A percentile compares a stretch with the other conserved stretches of the same genome.
These are phyloP conservation scores for Palythoa heliodiscus DNA, from an alignment of 92 coral and sea anemone species.

Conservation along the genomic window DNA sequence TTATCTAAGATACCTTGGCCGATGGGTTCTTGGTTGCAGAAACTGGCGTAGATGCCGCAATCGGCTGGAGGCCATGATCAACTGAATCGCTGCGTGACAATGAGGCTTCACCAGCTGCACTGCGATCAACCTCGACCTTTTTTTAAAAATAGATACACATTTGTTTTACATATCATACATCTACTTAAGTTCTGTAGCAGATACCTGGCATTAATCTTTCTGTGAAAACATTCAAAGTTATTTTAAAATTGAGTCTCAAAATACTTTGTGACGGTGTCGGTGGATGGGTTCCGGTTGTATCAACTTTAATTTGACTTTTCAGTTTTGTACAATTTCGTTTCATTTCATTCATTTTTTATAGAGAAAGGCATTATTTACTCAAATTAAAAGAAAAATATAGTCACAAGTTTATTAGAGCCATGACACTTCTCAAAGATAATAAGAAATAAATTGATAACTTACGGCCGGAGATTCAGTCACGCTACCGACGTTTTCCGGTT, in stretches of 20 bases:
- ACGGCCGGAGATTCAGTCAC: slow-evolving; percentile 6
- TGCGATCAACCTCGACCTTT: slow-evolving; percentile 15
- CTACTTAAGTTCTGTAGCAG: too few species aligned
- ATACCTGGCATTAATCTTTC: slow-evolving; percentile 2
- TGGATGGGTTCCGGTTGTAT: too few species aligned
- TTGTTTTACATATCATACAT: slow-evolving; percentile 4
- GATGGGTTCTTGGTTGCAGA: neutral
- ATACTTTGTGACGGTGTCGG: too few species aligned
- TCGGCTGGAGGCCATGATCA: slow-evolving; percentile 19
- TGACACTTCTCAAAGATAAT: too few species aligned
- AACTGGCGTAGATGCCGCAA: neutral
- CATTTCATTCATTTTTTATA: too few species aligned
- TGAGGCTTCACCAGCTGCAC: slow-evolving; percentile 27
- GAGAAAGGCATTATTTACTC: too few species aligned
- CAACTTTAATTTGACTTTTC: too few species aligned
- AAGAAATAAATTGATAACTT: neutral
- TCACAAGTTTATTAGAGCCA: too few species aligned
- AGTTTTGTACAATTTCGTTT: too few species aligned
- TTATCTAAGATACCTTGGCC: slow-evolving; percentile 2
- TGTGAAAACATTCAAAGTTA: too few species aligned
- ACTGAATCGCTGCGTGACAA: slow-evolving; percentile 22
- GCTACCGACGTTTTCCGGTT: slow-evolving; percentile 6
- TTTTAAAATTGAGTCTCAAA: too few species aligned
- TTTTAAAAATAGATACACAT: neutral
- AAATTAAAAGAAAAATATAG: too few species aligned